Evolutionary conservation across 1,140 invertebrate species (phyloP).

Genomic region (Megalopta genalis): DNA sequence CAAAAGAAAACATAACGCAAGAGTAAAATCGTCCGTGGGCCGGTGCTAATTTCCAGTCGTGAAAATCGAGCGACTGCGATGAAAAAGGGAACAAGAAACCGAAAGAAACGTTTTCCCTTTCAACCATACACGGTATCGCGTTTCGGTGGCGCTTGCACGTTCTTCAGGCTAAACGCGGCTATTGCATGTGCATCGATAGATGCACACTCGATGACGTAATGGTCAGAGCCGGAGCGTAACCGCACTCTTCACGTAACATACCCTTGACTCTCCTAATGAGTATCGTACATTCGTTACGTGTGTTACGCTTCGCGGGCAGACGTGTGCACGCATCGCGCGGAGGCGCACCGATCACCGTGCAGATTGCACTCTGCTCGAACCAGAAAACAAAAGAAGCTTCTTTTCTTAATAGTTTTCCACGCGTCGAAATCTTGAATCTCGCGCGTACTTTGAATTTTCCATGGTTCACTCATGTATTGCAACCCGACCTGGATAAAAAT

Average conservation of each 20-base stretch:
- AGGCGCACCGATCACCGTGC: slow-evolving; percentile 23
- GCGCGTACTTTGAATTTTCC: too few species aligned
- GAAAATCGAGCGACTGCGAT: slow-evolving; percentile 23
- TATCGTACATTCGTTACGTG: slow-evolving; percentile 75
- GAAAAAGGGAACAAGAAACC: background rate
- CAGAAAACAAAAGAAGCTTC: too few species aligned
- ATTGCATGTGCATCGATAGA: slow-evolving; percentile 55
- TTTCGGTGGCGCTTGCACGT: slow-evolving; percentile 51
- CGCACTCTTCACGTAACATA: slow-evolving; percentile 75
- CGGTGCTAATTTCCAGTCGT: background rate
- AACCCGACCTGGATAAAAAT: too few species aligned
- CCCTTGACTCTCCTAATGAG: slow-evolving; percentile 77
- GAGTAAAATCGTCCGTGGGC: too few species aligned
- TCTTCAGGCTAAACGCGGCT: slow-evolving; percentile 28
- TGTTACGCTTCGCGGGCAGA: slow-evolving; percentile 56
- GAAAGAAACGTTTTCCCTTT: slow-evolving; percentile 37
- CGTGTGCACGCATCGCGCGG: slow-evolving; percentile 4
- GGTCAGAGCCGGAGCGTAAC: slow-evolving; percentile 67
- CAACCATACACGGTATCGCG: slow-evolving; percentile 18
- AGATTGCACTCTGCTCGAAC: background rate
- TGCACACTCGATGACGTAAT: slow-evolving; percentile 65
- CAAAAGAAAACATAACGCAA: too few species aligned
- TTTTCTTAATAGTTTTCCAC: too few species aligned
- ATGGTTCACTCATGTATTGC: too few species aligned
- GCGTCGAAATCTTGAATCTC: too few species aligned